Evolutionary conservation across 2,113 vertebrate genomes (phyloP), one percentile per base, ranked within the genome.

Genomic region (Sminthopsis crassicaudata): DNA sequence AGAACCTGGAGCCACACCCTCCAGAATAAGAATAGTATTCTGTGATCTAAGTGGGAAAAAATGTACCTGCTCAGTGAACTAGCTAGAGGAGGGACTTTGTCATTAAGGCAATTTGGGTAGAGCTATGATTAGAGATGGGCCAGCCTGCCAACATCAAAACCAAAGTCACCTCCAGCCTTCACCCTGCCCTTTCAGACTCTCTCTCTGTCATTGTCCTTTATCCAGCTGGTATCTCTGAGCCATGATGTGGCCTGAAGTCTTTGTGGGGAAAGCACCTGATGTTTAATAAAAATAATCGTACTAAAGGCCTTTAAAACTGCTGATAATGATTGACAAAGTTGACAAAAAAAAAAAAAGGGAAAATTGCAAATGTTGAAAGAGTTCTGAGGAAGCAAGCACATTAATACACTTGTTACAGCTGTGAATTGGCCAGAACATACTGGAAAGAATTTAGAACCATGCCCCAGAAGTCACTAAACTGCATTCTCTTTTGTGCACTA

Each of bases 41-140:
- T 93, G 52, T 97, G 95, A 96, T 6, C 94, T 92, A 92, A 76
- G 60, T 1, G 50, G 93, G 95, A 93, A 97, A 91, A 95, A 95
- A 93, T 94, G 95, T 42, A 1, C 92, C 91, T 0, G 0, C 88
- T 94, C 92, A 25, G 92, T 92, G 92, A 91, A 50, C 89, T 54
- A 60, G 52, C 93, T 27, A 84, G 92, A 94, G 84, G 54, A 16
- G 10, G 89, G 91, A 53, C 94, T 67, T 60, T 94, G 93, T 95
- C 92, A 94, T 96, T 92, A 93, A 48, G 89, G 84, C 90, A 90
- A 92, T 91, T 54, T 16, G 11, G 91, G 76, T 67, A 94, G 92
- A 95, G 91, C 89, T 92, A 2, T 93, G 91, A 91, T 60, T 93
- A 90, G 5, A 88, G 84, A 89, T 14, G 12, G 19, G 53, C 91